Percentiles rank a stretch among this genome's conserved stretches.
Evolutionary conservation across 2,113 vertebrate species (phyloP).

Genomic region (Hypocryptadius cinnamomeus): DNA sequence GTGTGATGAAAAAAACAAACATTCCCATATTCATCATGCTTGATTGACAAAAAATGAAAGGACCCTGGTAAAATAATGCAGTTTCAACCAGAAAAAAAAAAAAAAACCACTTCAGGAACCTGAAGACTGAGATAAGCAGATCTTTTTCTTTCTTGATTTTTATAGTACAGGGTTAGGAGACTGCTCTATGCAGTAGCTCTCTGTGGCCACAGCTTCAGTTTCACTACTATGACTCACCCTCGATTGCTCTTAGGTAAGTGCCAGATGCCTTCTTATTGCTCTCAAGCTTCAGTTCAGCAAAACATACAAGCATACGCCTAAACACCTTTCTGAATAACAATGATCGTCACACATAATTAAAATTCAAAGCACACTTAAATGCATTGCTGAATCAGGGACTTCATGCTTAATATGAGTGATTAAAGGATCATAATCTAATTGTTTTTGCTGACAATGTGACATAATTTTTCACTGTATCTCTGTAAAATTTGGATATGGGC

Average conservation of each 20-base stretch:
- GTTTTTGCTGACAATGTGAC: neutral
- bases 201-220: conserved; percentile 6
- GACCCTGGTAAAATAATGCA: neutral
- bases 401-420: neutral
- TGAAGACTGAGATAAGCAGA: neutral
- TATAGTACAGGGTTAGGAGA: neutral
- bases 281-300: conserved; percentile 15
- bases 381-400: conserved; percentile 16
- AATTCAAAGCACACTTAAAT: neutral
- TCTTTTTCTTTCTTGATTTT: neutral
- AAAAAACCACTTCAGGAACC: neutral
- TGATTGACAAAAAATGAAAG: neutral
- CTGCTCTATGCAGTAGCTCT: neutral
- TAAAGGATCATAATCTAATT: conserved; percentile 1
- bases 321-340: conserved; percentile 29
- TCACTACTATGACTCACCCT: conserved; percentile 22
- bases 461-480: neutral
- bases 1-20: neutral
- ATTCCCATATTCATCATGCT: neutral
- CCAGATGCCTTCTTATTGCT: conserved; percentile 26
- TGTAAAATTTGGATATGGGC: neutral
- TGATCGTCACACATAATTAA: neutral
- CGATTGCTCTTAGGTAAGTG: conserved; percentile 32
- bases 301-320: neutral
- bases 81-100: neutral